Evolutionary conservation across 1,140 invertebrate genomes (phyloP).

Genomic region (Polypedilum pembai): DNA sequence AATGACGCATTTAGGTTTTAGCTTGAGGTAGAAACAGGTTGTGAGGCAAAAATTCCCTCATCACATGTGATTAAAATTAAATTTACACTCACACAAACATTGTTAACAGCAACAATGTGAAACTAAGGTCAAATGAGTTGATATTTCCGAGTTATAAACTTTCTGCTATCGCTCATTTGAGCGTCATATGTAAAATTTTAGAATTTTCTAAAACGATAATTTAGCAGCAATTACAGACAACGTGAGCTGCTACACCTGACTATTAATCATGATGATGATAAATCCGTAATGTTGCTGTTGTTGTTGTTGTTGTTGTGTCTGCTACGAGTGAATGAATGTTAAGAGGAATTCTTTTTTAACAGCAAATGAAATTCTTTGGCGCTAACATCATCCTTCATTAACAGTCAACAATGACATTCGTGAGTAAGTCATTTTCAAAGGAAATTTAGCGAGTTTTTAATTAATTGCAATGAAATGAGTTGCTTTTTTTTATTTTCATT

Average conservation of each 20-base stretch:
- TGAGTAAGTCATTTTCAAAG: neutral
- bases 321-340: neutral
- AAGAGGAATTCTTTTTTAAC: neutral
- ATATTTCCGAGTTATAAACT: too few species aligned
- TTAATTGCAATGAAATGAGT: too few species aligned
- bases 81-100: too few species aligned
- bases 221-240: neutral
- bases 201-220: too few species aligned
- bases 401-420: neutral
- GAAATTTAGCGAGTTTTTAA: neutral
- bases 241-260: neutral
- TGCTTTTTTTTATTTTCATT: too few species aligned
- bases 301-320: neutral
- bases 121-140: too few species aligned
- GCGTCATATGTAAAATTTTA: too few species aligned
- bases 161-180: too few species aligned
- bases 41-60: neutral
- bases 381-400: neutral
- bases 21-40: slow-evolving; percentile 1
- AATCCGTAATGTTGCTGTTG: neutral
- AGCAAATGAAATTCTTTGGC: neutral
- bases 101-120: too few species aligned
- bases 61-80: neutral
- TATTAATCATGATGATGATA: slow-evolving; percentile 10
- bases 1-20: neutral